Evolutionary conservation across 2,888 invertebrate genomes (phyloP).

Genomic region (Dioctria linearis): DNA sequence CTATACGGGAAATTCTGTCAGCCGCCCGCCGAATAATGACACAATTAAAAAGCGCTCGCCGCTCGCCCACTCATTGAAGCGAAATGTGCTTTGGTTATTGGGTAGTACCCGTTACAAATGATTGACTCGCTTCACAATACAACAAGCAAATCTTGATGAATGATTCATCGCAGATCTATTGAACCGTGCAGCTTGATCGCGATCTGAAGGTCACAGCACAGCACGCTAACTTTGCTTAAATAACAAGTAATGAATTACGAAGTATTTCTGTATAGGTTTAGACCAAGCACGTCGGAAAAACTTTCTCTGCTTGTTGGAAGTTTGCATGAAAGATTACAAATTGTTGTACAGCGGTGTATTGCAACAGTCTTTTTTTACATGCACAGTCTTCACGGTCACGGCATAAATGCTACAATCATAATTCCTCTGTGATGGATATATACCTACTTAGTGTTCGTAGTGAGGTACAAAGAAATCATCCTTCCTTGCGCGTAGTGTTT

Average conservation of each 20-base stretch:
- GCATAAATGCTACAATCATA: neutral
- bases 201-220: slow-evolving; percentile 14
- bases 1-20: neutral
- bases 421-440: neutral
- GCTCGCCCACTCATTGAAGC: slow-evolving; percentile 24
- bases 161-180: slow-evolving; percentile 33
- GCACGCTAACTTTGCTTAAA: too few species aligned
- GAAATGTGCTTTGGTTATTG: neutral
- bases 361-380: neutral
- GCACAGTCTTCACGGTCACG: neutral
- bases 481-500: slow-evolving; percentile 2
- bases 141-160: neutral
- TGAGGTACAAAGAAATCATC: neutral
- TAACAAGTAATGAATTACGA: neutral
- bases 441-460: neutral
- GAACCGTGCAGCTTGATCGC: slow-evolving; percentile 18
- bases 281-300: neutral
- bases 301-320: neutral
- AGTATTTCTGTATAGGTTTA: neutral
- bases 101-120: slow-evolving; percentile 18
- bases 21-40: neutral
- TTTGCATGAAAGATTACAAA: too few species aligned
- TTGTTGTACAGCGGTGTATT: too few species aligned
- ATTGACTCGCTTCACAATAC: slow-evolving; percentile 35
- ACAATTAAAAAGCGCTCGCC: slow-evolving; percentile 22